Evolutionary conservation across 2,888 invertebrate species (phyloP), one percentile per base, ranked within the genome.

Genomic region (Auanema sp.): DNA sequence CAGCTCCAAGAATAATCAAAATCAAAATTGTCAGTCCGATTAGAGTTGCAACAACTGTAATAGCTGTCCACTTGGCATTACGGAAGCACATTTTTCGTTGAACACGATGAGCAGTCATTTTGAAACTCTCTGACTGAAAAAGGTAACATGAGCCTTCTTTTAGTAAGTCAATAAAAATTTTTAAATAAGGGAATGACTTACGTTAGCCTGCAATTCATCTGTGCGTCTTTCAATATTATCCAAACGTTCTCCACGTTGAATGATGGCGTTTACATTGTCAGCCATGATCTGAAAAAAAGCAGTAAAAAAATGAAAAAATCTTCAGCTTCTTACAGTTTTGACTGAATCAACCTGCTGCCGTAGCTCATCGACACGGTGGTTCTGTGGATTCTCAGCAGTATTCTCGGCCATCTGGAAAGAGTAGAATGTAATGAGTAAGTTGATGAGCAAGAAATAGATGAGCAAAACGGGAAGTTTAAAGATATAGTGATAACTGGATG

Each of bases 21-120:
- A 66, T 64, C 58, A 68, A 42, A 21, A 66, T 58, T 5, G 64
- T 51, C 14, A 73, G 52, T n/a, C 73, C 24, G 47, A 68, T 43
- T 47, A 67, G 42, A 23, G 54, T 41, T 49, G 73, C 58, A 8
- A 73, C 49, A 40, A 70, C 67, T 11, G 78, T 49, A 47, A 80
- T 72, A 50, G 78, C 71, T 16, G 79, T 83, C 77, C 80, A 83
- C 59, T 83, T 83, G 41, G 75, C 66, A 57, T 81, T 81, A 53
- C 74, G 64, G 64, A 76, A 64, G 53, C 83, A 83, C 65, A 80
- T 75, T 51, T 76, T 68, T 16, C 79, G 77, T 59, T 79, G 80
- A n/a, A 83, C 81, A 2, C 78, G 77, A 12, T 73, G 74, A 1
- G 82, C 79, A 1, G 77, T 78, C 51, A 67, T 70, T 55, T 79